Evolutionary conservation across 1,140 invertebrate species (phyloP).

Genomic region (Thaumetopoea pityocampa): DNA sequence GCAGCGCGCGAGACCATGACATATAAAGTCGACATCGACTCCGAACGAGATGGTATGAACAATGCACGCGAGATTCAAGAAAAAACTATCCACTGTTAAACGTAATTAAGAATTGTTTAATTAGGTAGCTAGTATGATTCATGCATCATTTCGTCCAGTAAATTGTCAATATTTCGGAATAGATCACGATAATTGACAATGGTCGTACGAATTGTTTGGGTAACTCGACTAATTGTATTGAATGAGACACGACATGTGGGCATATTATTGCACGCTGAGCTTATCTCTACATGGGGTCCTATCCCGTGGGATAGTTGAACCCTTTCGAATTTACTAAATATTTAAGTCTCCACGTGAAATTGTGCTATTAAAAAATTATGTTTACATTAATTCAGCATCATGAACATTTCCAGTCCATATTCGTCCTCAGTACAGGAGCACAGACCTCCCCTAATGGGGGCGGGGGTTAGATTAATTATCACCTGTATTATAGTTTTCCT

Average conservation of each 20-base stretch:
- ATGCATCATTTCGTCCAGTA: no score
- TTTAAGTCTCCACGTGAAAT: slow-evolving; percentile 7
- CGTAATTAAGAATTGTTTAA: slow-evolving; percentile 11
- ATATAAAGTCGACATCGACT: slow-evolving; percentile 70
- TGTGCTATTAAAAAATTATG: not conserved
- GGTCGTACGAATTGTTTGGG: no score
- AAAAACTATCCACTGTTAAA: slow-evolving; percentile 27
- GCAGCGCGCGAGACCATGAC: slow-evolving; percentile 63
- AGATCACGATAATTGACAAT: no score
- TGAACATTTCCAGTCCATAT: no score
- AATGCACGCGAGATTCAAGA: slow-evolving; percentile 40
- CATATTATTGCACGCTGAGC: slow-evolving; percentile 48
- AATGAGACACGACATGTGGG: slow-evolving; percentile 63
- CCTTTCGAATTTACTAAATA: slow-evolving; percentile 50
- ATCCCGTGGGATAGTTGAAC: slow-evolving; percentile 63
- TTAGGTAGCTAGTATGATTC: no score
- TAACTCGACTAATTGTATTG: slow-evolving; percentile 8
- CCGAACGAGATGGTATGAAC: slow-evolving; percentile 44
- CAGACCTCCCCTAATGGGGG: no score
- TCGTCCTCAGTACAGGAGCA: no score
- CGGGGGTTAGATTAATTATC: no score
- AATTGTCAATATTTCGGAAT: no score
- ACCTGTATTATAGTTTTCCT: no score
- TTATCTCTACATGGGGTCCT: slow-evolving; percentile 65
- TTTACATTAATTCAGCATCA: no score